These are phyloP conservation scores for Sitodiplosis mosellana DNA, from an alignment of 1,140 invertebrate species.

Conservation along the genomic window DNA sequence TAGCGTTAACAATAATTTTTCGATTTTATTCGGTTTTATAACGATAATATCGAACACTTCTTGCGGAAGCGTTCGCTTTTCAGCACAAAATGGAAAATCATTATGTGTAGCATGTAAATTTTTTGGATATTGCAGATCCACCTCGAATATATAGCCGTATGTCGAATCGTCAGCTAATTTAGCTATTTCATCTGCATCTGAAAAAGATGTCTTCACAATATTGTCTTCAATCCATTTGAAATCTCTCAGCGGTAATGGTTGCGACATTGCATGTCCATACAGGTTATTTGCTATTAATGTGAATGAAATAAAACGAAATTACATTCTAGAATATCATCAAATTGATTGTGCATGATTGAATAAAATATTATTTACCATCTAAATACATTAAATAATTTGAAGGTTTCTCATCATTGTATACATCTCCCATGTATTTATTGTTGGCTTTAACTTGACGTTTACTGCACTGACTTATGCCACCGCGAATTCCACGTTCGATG, in stretches of 20 bases:
- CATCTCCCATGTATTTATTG: constrained; percentile 25
- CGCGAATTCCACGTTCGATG: constrained; percentile 23
- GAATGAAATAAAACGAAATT: too few relatives aligned
- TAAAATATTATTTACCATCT: constrained; percentile 10
- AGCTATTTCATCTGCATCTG: constrained; percentile 6
- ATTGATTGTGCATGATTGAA: too few relatives aligned
- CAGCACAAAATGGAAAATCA: constrained; percentile 29
- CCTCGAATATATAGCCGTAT: constrained; percentile 33
- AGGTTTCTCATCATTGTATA: constrained; percentile 14
- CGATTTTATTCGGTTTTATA: constrained; percentile 7
- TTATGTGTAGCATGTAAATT: constrained; percentile 31
- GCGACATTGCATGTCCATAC: constrained; percentile 31
- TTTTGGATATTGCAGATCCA: constrained; percentile 19
- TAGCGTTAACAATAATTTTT: constrained; percentile 22
- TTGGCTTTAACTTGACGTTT: constrained; percentile 26
- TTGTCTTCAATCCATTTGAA: constrained; percentile 26
- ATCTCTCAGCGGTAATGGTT: constrained; percentile 20
- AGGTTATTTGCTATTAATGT: constrained; percentile 25
- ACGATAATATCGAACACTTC: neutral
- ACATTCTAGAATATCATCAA: too few relatives aligned
- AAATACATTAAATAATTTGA: constrained; percentile 20
- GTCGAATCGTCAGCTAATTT: constrained; percentile 19
- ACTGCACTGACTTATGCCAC: constrained; percentile 20
- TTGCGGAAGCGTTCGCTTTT: constrained; percentile 12
- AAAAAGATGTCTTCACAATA: constrained; percentile 7